phyloP scores from a whole-genome alignment of 2,113 vertebrate genomes.

The Labrus mixtus region DNA sequence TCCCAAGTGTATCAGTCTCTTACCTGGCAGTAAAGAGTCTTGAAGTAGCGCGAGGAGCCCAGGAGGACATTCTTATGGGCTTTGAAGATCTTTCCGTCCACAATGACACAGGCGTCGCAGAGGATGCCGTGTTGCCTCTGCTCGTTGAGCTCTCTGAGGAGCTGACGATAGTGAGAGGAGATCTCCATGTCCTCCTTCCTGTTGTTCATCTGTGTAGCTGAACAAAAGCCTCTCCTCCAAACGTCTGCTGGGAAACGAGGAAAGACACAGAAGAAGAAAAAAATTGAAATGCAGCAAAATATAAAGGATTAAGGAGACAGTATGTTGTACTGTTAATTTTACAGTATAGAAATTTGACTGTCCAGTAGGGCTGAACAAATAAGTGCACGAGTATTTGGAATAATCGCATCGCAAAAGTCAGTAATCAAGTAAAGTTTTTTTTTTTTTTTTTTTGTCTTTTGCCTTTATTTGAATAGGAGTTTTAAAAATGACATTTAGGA shows the following conservation, averaged over 20 bases:
- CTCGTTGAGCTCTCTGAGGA: constrained; percentile 96
- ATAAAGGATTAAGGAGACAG: neutral
- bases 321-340: neutral
- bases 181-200: constrained; percentile 99
- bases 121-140: constrained; percentile 97
- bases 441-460: too few relatives aligned
- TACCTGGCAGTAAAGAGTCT: constrained; percentile 97
- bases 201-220: constrained; percentile 93
- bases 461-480: too few relatives aligned
- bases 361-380: too few relatives aligned
- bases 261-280: neutral
- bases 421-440: too few relatives aligned
- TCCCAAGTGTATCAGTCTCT: neutral
- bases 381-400: too few relatives aligned
- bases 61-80: constrained; percentile 98
- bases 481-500: too few relatives aligned
- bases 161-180: constrained; percentile 96
- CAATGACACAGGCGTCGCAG: constrained; percentile 95
- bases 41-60: constrained; percentile 98
- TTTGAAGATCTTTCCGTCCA: constrained; percentile 98
- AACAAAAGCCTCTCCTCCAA: constrained; percentile 85
- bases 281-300: neutral
- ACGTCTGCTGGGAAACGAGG: constrained; percentile 80
- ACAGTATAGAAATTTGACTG: too few relatives aligned
- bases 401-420: too few relatives aligned